phyloP scores from a whole-genome alignment of 2,113 vertebrate species.

The Nibea coibor region DNA sequence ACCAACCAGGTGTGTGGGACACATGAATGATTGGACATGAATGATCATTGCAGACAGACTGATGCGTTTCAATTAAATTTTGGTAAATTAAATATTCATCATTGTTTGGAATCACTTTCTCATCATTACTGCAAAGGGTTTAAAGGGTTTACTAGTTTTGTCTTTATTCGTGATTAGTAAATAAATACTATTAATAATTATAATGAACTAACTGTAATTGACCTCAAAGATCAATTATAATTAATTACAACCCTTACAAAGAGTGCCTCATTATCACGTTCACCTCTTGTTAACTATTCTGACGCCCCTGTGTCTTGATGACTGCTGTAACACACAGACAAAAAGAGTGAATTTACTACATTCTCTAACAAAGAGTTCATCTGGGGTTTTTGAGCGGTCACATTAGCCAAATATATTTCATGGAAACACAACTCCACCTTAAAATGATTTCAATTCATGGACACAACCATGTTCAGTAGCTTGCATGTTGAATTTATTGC shows the following conservation, averaged over 20 bases:
- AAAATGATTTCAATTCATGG: slow-evolving; percentile 45
- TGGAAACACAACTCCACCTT: not conserved
- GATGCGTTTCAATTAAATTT: not conserved
- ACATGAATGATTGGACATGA: not conserved
- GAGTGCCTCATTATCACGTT: not conserved
- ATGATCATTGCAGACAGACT: not conserved
- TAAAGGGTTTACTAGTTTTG: too few relatives aligned
- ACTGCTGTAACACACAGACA: not conserved
- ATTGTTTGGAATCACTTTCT: too few relatives aligned
- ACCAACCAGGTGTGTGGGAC: not conserved
- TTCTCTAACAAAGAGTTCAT: not conserved
- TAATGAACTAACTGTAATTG: too few relatives aligned
- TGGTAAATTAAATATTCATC: not conserved
- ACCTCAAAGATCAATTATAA: not conserved
- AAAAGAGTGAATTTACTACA: not conserved
- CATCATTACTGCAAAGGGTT: too few relatives aligned
- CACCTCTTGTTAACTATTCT: not conserved
- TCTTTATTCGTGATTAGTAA: not conserved
- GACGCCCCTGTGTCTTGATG: too few relatives aligned
- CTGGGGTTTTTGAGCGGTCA: too few relatives aligned
- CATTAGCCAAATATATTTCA: not conserved
- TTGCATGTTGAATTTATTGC: slow-evolving; percentile 79
- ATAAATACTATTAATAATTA: not conserved
- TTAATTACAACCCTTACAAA: not conserved
- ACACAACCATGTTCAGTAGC: slow-evolving; percentile 56